Conservation (phyloP, 2,113 vertebrate species). For the Vulpes ferrilata region DNA sequence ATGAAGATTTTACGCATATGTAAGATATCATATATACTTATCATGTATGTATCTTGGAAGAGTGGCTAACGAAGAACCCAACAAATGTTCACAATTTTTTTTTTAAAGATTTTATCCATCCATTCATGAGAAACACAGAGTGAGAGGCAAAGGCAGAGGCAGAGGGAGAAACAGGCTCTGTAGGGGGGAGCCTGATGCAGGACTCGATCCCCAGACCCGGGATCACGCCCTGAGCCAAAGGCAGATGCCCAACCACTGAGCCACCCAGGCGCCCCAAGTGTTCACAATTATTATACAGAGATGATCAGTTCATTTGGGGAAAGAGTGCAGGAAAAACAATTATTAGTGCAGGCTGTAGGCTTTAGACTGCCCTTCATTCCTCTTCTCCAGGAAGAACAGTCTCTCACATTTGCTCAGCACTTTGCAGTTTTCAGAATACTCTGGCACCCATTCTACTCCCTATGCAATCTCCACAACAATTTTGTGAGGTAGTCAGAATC, state of each 20-base stretch:
- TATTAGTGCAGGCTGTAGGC: background rate
- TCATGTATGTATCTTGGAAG: background rate
- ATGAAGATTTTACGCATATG: background rate
- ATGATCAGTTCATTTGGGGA: background rate
- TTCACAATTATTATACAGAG: conserved; percentile 7
- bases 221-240: too few relatives aligned
- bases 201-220: too few relatives aligned
- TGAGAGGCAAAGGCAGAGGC: too few relatives aligned
- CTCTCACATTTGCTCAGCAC: background rate
- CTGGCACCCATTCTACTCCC: background rate
- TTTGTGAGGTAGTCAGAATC: background rate
- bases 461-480: background rate
- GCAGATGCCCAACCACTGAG: too few relatives aligned
- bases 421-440: background rate
- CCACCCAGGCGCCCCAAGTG: background rate
- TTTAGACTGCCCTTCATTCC: background rate
- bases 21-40: background rate
- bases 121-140: too few relatives aligned
- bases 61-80: conserved; percentile 1
- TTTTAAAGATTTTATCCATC: too few relatives aligned
- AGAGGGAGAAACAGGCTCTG: too few relatives aligned
- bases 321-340: background rate
- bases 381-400: background rate
- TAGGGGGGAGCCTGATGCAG: too few relatives aligned
- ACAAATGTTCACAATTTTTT: background rate